phyloP scores from a whole-genome alignment of 2,113 vertebrate genomes.

The Rhizomys pruinosus region DNA sequence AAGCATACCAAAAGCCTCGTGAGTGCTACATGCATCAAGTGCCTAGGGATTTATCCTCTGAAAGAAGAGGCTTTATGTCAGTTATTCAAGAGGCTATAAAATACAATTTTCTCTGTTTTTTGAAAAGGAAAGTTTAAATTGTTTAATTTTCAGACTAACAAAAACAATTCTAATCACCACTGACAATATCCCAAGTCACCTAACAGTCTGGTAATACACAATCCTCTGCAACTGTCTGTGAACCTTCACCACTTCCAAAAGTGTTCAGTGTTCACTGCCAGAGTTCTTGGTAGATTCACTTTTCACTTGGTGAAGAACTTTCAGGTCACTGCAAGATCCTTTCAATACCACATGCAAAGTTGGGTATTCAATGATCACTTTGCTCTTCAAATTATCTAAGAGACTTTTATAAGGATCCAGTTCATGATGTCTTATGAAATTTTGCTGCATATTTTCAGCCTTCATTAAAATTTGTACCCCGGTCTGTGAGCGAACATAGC shows the following conservation, averaged over 20 bases:
- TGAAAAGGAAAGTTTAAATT: not conserved
- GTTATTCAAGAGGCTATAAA: slow-evolving; percentile 55
- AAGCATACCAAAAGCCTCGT: slow-evolving; percentile 6
- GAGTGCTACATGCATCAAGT: not conserved
- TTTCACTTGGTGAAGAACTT: slow-evolving; percentile 86
- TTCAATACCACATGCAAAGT: slow-evolving; percentile 91
- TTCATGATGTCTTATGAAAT: slow-evolving; percentile 91
- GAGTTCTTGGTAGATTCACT: slow-evolving; percentile 78
- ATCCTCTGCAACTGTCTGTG: slow-evolving; percentile 75
- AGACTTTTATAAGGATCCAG: slow-evolving; percentile 91
- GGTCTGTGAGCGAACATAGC: slow-evolving; percentile 86
- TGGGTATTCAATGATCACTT: slow-evolving; percentile 95
- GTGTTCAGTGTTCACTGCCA: slow-evolving; percentile 77
- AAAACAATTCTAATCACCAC: slow-evolving; percentile 29
- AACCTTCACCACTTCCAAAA: slow-evolving; percentile 84
- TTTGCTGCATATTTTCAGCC: slow-evolving; percentile 90
- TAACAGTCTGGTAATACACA: slow-evolving; percentile 10
- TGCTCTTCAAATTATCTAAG: slow-evolving; percentile 92
- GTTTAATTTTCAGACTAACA: slow-evolving; percentile 75
- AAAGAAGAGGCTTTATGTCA: too few relatives aligned
- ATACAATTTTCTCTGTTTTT: not conserved
- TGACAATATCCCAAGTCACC: slow-evolving; percentile 46
- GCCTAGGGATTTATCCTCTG: not conserved
- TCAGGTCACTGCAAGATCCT: slow-evolving; percentile 87
- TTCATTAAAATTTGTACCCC: slow-evolving; percentile 94